Evolutionary conservation across 2,888 invertebrate genomes (phyloP), one percentile per base, ranked within the genome.

Genomic region (Coleophora deauratella): DNA sequence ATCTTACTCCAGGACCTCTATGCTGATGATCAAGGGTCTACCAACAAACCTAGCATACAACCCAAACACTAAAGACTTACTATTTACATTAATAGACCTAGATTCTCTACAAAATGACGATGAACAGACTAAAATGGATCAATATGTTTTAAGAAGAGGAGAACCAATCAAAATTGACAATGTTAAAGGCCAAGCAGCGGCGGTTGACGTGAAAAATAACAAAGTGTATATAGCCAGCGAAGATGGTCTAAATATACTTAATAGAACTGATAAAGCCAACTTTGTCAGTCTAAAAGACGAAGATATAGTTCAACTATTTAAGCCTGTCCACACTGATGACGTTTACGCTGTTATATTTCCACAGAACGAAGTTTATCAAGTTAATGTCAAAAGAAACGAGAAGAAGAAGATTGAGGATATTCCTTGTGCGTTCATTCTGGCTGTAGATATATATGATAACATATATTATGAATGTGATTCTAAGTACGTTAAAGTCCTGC

Each of bases 101-200:
- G 75, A 80, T 10, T 67, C 77, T 6, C 48, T 84, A 15, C 73
- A 79, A 50, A 57, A 80, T n/a, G 81, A 82, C 13, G 59, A 77
- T 3, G 62, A 77, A 1, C 82, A 84, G 46, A 85, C 85, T 0
- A 73, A 65, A 63, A 85, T 85, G 85, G 84, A 82, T 28, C 84
- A 84, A 45, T 84, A 81, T 14, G 46, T 80, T 1, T 45, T 84
- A 1, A 69, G 67, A 43, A 54, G 72, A 10, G 68, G 72, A 14
- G 59, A 59, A 44, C 71, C 77, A 0, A 68, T 72, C 2, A 74
- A 70, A 65, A 69, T 84, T 28, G 70, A 76, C 8, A 72, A 75
- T 40, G 50, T 84, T 0, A 72, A 72, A 1, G 85, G 84, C 0
- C 85, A 85, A 58, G 70, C 81, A 0, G 71, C 81, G 0, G 80